Evolutionary conservation across 2,113 vertebrate genomes (phyloP), one percentile per base, ranked within the genome.

Genomic region (Lipophrys pholis): DNA sequence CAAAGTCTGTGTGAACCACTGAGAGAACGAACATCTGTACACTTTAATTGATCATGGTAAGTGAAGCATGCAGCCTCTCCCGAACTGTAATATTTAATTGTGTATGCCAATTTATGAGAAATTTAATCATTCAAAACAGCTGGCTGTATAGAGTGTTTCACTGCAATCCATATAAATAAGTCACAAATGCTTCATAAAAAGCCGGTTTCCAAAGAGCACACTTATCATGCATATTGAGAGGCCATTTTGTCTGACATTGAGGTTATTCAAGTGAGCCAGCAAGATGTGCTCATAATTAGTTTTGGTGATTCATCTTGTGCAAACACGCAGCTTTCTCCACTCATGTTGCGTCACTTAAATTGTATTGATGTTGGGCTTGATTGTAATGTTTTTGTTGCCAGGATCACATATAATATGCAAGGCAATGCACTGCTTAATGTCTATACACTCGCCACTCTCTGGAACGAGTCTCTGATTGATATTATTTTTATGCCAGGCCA

Each of bases 401-500:
- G 21, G 15, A 60, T 72, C 16, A 38, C 62, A 81, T 49, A 67
- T 50, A 74, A 50, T 69, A 82, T 80, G 71, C 59, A 38, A 39
- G n/a, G 48, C 60, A 46, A 46, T 51, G 56, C 16, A 17, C 53
- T 43, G 38, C 69, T 58, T 76, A 69, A 74, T 74, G 73, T 46
- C 54, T 11, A 8, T 30, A 36, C 60, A 66, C 54, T 72, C 50
- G 58, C 58, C 65, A 43, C 56, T 48, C 55, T 58, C 61, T 64
- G 72, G 16, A 82, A 77, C 16, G 0, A 62, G 46, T 14, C 15
- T 40, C 46, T 76, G 78, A 84, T 81, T 64, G 59, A 81, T 81
- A 72, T 68, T 17, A 76, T 80, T 73, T 73, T 54, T 64, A 58
- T 72, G 48, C 78, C 11, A 35, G 76, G 70, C 64, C 48, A 51